Evolutionary conservation across 2,888 invertebrate genomes (phyloP).

Genomic region (Orchesella flavescens): DNA sequence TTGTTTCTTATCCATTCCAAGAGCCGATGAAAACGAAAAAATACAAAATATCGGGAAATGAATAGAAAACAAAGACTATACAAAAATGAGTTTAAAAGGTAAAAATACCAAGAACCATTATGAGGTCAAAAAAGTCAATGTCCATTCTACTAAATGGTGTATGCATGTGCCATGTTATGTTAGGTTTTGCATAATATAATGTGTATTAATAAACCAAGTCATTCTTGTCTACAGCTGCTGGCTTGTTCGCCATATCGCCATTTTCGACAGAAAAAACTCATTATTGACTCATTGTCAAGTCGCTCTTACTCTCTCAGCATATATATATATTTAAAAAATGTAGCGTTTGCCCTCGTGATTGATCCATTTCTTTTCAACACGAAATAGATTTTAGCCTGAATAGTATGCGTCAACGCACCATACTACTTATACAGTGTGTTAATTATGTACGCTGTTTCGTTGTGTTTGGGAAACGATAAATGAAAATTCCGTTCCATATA

Average conservation of each 20-base stretch:
- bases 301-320: no score
- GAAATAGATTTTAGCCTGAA: slow-evolving; percentile 58
- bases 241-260: no score
- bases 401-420: slow-evolving; percentile 11
- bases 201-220: no score
- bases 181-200: not conserved
- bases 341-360: slow-evolving; percentile 46
- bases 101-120: not conserved
- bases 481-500: slow-evolving; percentile 53
- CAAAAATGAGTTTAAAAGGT: no score
- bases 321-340: no score
- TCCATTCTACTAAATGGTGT: not conserved
- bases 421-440: no score
- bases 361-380: slow-evolving; percentile 45
- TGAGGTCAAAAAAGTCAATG: slow-evolving; percentile 17
- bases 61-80: not conserved
- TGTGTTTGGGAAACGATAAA: slow-evolving; percentile 61
- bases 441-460: slow-evolving; percentile 2
- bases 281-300: slow-evolving; percentile 26
- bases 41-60: slow-evolving; percentile 2
- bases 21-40: slow-evolving; percentile 9
- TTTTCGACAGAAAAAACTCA: no score
- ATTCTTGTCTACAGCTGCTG: no score
- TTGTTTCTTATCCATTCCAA: slow-evolving; percentile 10
- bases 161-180: not conserved